Evolutionary conservation across 2,113 vertebrate species (phyloP).

Genomic region (Gila orcuttii): DNA sequence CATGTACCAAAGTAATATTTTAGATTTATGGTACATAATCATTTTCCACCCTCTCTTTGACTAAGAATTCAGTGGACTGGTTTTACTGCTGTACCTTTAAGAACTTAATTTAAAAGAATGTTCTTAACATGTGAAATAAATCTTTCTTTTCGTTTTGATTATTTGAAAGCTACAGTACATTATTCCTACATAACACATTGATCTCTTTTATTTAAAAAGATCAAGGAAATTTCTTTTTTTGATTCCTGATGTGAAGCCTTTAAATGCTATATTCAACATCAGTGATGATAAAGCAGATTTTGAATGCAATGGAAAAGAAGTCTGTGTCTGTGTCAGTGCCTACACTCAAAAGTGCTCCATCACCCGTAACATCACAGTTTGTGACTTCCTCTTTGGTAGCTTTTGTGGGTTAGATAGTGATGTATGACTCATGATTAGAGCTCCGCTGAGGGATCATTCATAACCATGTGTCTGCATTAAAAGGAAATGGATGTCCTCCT

Average conservation of each 20-base stretch:
- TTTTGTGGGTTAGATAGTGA: not conserved
- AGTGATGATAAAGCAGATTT: not conserved
- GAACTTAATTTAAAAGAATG: not conserved
- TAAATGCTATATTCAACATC: not conserved
- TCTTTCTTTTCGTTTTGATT: not conserved
- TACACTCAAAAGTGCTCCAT: constrained; percentile 18
- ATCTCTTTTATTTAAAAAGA: not conserved
- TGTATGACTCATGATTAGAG: constrained; percentile 22
- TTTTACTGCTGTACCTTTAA: not conserved
- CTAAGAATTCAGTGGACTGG: not conserved
- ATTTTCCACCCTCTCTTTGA: not conserved
- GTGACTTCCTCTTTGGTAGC: constrained; percentile 15
- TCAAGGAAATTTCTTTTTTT: not conserved
- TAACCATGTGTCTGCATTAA: constrained; percentile 14
- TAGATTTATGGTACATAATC: not conserved
- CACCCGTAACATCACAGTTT: not conserved
- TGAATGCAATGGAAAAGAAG: not conserved
- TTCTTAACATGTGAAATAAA: not conserved
- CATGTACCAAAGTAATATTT: not conserved
- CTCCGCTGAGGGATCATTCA: not conserved
- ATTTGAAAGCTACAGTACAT: not conserved
- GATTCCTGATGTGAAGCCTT: not conserved
- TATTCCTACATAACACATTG: not conserved
- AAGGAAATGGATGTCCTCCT: not conserved
- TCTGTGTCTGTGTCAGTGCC: not conserved